Evolutionary conservation across 2,113 vertebrate species (phyloP), one percentile per base, ranked within the genome.

Genomic region (Eulemur macaco): DNA sequence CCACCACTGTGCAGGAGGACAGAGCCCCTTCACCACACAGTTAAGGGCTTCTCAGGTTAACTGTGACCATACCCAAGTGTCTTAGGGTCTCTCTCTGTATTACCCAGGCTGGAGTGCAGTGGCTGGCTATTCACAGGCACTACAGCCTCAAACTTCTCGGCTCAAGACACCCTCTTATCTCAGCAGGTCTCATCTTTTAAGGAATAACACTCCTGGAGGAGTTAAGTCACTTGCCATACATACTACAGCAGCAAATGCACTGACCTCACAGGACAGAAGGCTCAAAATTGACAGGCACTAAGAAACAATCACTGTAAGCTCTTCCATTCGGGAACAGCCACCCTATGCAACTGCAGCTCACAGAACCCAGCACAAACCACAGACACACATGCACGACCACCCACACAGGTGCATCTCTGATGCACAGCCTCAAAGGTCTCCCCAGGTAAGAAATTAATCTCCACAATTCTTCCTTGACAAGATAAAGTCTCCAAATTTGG

Each of bases 161-260:
- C 42, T 74, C 71, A 47, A 74, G 42, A 0, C 3, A 47, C 42
- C 71, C 71, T 74, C 42, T 7, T 47, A 27, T 25, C 42, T 47
- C 71, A 47, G 27, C 27, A 74, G 42, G 42, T 13, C n/a, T 25
- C 37, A 18, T 25, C 37, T 88, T 64, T 39, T 39, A 92, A 95
- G 31, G 4, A 78, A 27, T 15, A 90, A 29, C 34, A 86, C n/a
- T 78, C 27, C 60, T 31, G 77, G n/a, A 90, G 34, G 77, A 63
- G 63, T 77, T 56, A 86, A 15, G 31, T 81, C 92, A 96, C 37
- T 42, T 39, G 27, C 17, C 76, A 87, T 93, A 94, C 14, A 52
- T 58, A 89, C 8, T 68, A 85, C 56, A 58, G 71, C 68, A 64
- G 31, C 73, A 82, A 54, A 42, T 8, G 6, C 25, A 27, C 42